Evolutionary conservation across 2,797 vertebrate genomes (phyloP), one percentile per base, ranked within the genome.

Genomic region (Hyperoplus immaculatus): DNA sequence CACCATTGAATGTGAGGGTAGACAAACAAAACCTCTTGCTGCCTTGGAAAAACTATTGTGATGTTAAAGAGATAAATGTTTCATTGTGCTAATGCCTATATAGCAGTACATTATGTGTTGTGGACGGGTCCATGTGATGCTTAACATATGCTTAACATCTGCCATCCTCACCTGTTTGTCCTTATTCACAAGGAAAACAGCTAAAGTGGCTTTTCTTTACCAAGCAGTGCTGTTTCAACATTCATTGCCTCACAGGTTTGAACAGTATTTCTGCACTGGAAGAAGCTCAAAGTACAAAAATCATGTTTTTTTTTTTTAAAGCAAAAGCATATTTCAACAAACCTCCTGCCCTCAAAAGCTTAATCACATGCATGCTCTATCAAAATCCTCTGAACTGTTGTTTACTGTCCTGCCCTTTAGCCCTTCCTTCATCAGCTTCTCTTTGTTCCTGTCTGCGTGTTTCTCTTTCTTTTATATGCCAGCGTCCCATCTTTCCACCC

Each of bases 381-480:
- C 29, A 29, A 1, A 6, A 36, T 9, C 49, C 5, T 66, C 64
- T 41, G 2, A 42, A 29, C 21, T 12, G 8, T 72, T 9, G 14
- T 70, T 47, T 29, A 29, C 4, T 55, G n/a, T 65, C 18, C 9
- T 58, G 36, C 72, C 47, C 36, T 42, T 75, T n/a, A 9, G 46
- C 65, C 70, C 6, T 36, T 45, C 55, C 54, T 47, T 63, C 64
- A 55, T 83, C 46, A 8, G 39, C 46, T 46, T 54, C 45, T 59
- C 29, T 55, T 43, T 62, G 36, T 47, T 36, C 59, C 49, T 15
- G 39, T 56, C 51, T 8, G 41, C 59, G 69, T 64, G 29, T 47
- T 63, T 76, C 1, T 69, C 47, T 79, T 68, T 70, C 57, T 73
- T 18, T 78, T 62, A 29, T 29, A 29, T 29, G 29, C 29, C 29